phyloP scores from a whole-genome alignment of 2,113 vertebrate genomes.

The Cheilinus undulatus region DNA sequence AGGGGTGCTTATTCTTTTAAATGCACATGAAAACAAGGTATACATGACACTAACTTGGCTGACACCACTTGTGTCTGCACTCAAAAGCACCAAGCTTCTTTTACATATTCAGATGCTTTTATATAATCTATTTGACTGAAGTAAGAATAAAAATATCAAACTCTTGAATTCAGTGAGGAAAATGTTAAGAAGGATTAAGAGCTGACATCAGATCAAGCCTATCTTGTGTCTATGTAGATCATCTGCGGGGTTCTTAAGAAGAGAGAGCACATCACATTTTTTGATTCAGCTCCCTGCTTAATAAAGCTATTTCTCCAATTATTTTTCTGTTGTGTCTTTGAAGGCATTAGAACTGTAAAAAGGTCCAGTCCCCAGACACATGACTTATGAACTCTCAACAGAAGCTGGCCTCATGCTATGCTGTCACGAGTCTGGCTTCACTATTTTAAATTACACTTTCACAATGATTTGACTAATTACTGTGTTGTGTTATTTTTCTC shows the following conservation, averaged over 20 bases:
- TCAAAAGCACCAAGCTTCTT: constrained; percentile 27
- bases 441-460: constrained; percentile 19
- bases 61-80: not conserved
- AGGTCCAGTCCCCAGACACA: not conserved
- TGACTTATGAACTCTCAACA: constrained; percentile 17
- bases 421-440: not conserved
- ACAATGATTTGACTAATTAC: constrained; percentile 33
- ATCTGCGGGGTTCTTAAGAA: constrained; percentile 9
- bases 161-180: constrained; percentile 73
- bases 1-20: not conserved
- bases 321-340: constrained; percentile 11
- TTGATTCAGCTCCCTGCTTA: constrained; percentile 4
- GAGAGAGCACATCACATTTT: constrained; percentile 1
- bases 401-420: not conserved
- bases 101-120: constrained; percentile 33
- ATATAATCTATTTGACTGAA: constrained; percentile 27
- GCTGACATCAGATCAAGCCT: constrained; percentile 53
- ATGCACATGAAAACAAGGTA: not conserved
- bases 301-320: constrained; percentile 23
- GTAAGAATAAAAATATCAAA: constrained; percentile 63
- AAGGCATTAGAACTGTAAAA: constrained; percentile 6
- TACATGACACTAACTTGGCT: not conserved
- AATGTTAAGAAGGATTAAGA: constrained; percentile 72
- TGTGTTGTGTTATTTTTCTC: constrained; percentile 1
- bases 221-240: constrained; percentile 35